A percentile compares a stretch with the other conserved stretches of the same genome.
Conservation (phyloP, 2,797 vertebrate genomes). For the Argyrosomus regius region DNA sequence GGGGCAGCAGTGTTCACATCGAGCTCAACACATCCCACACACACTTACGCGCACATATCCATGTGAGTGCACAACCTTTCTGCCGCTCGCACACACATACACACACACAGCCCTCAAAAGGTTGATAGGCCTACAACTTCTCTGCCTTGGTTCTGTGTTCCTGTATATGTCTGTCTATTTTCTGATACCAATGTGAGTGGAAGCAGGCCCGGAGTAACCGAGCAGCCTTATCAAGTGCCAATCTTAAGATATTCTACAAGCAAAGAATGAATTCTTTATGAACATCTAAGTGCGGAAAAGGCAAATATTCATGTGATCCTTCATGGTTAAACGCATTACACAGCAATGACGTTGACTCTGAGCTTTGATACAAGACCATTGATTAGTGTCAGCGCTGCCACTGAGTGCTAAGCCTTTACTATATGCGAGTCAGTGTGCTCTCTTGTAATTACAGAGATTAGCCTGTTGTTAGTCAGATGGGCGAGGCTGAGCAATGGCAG, state of each 20-base stretch:
- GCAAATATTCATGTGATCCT: slow-evolving; percentile 10
- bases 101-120: slow-evolving; percentile 68
- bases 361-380: slow-evolving; percentile 16
- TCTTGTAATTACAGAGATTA: slow-evolving; percentile 50
- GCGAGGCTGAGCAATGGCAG: slow-evolving; percentile 22
- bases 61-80: slow-evolving; percentile 53
- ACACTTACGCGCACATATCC: slow-evolving; percentile 38
- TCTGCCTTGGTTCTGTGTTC: slow-evolving; percentile 68
- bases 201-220: slow-evolving; percentile 56
- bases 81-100: slow-evolving; percentile 49
- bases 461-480: slow-evolving; percentile 48
- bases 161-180: slow-evolving; percentile 49
- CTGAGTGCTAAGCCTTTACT: slow-evolving; percentile 26
- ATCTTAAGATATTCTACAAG: slow-evolving; percentile 24
- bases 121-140: slow-evolving; percentile 65
- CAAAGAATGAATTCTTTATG: not conserved
- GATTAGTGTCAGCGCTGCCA: slow-evolving; percentile 42
- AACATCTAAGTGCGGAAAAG: slow-evolving; percentile 10
- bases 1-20: slow-evolving; percentile 78
- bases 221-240: slow-evolving; percentile 68
- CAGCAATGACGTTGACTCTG: slow-evolving; percentile 14
- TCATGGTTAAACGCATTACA: slow-evolving; percentile 24
- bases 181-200: slow-evolving; percentile 51
- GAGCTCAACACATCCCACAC: slow-evolving; percentile 56
- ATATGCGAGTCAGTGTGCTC: slow-evolving; percentile 16